These are phyloP conservation scores for Leptinotarsa lineolata DNA, from an alignment of 1,140 invertebrate species.

Conservation along the genomic window DNA sequence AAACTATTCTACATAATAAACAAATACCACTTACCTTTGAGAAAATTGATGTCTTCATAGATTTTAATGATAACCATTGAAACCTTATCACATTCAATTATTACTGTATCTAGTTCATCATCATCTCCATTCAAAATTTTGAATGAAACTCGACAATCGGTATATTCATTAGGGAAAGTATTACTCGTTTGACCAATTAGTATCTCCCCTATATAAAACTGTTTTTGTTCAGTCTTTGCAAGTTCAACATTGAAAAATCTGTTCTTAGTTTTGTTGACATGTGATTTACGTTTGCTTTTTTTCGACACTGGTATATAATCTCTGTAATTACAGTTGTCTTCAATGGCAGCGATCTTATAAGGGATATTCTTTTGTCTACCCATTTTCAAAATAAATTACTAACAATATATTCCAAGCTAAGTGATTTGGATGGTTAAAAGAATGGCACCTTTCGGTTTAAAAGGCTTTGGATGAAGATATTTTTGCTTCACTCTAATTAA, in stretches of 20 bases:
- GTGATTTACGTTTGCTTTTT: constrained; percentile 4
- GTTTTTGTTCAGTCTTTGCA: neutral
- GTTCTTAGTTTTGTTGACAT: neutral
- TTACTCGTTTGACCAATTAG: constrained; percentile 13
- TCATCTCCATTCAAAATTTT: neutral
- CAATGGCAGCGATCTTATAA: neutral
- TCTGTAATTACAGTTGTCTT: neutral
- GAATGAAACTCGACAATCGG: constrained; percentile 2
- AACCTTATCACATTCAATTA: neutral
- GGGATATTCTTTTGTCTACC: constrained; percentile 16
- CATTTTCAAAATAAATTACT: neutral
- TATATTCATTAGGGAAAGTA: constrained; percentile 15
- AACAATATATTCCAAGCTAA: too few relatives aligned
- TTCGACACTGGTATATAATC: constrained; percentile 24
- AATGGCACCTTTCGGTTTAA: too few relatives aligned
- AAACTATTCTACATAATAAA: too few relatives aligned
- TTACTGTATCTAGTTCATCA: constrained; percentile 11
- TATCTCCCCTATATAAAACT: constrained; percentile 22
- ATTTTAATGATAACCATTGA: constrained; percentile 17
- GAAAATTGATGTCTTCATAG: constrained; percentile 4
- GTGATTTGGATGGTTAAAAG: too few relatives aligned
- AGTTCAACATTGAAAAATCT: constrained; percentile 2
- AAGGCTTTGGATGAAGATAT: too few relatives aligned
- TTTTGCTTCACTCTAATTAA: too few relatives aligned
- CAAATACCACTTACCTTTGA: constrained; percentile 15